These are phyloP conservation scores for Struthio camelus DNA, from an alignment of 2,113 vertebrate genomes.

Conservation along the genomic window DNA sequence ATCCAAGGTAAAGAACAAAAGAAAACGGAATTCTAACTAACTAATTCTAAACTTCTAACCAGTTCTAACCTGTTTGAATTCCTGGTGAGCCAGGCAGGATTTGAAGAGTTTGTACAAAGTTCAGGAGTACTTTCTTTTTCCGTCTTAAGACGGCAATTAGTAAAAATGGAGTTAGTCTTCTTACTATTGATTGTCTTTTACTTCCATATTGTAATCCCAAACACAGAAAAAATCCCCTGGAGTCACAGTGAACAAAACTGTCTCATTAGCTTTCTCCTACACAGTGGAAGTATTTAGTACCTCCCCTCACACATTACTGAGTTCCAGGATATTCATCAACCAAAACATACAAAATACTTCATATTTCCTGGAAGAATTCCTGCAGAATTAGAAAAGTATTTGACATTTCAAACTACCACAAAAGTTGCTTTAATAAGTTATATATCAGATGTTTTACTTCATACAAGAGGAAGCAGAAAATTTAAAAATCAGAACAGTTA, in stretches of 20 bases:
- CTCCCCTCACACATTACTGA: neutral
- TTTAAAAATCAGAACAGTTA: neutral
- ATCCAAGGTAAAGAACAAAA: no score
- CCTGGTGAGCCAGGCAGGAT: no score
- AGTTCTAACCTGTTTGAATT: no score
- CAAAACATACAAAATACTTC: neutral
- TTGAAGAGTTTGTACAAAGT: no score
- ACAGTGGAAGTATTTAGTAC: neutral
- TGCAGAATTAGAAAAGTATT: neutral
- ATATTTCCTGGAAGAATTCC: neutral
- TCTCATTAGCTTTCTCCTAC: neutral
- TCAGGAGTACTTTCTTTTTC: no score
- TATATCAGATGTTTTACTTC: neutral
- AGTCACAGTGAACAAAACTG: neutral
- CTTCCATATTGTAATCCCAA: neutral
- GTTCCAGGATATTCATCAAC: neutral
- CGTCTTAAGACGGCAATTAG: no score
- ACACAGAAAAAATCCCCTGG: neutral
- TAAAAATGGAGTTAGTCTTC: no score
- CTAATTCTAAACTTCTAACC: no score
- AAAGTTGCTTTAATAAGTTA: constrained; percentile 50
- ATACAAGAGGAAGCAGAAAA: neutral
- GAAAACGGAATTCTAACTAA: no score
- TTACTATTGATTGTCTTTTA: no score
- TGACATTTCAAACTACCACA: neutral